A percentile compares a stretch with the other conserved stretches of the same genome.
phyloP scores from a whole-genome alignment of 2,888 invertebrate genomes.

The Trachelus troglodyta region DNA sequence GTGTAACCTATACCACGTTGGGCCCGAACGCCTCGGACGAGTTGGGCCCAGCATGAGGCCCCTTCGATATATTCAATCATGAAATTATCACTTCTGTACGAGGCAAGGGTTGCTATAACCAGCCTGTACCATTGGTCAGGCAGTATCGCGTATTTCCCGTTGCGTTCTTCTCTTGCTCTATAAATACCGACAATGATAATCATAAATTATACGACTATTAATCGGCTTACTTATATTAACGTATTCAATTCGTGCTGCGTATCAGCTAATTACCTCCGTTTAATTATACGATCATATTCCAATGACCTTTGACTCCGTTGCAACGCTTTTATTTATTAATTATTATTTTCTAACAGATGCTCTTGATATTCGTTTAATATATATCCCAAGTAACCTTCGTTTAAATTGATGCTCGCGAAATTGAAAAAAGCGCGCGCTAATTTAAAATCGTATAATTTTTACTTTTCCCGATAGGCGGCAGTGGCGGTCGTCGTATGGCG shows the following conservation, averaged over 20 bases:
- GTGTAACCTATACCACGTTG: slow-evolving; percentile 36
- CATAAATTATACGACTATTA: background rate
- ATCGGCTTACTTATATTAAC: background rate
- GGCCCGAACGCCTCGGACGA: slow-evolving; percentile 51
- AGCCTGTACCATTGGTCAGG: background rate
- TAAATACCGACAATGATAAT: background rate
- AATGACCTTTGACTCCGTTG: no score
- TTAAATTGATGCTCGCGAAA: background rate
- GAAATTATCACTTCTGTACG: slow-evolving; percentile 66
- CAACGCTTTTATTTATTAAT: no score
- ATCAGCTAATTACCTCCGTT: background rate
- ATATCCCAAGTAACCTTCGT: background rate
- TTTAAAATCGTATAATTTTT: background rate
- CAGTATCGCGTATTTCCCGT: background rate
- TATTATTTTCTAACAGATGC: no score
- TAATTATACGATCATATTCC: background rate
- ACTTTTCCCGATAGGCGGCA: background rate
- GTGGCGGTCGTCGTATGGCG: no score
- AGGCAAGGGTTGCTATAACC: slow-evolving; percentile 20
- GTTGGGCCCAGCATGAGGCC: slow-evolving; percentile 60
- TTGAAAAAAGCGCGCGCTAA: background rate
- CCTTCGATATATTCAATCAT: slow-evolving; percentile 65
- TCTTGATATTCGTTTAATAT: background rate
- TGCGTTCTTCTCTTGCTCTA: background rate
- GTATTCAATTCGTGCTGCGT: background rate